phyloP scores from a whole-genome alignment of 2,888 invertebrate species.

The Leucophenga montana region DNA sequence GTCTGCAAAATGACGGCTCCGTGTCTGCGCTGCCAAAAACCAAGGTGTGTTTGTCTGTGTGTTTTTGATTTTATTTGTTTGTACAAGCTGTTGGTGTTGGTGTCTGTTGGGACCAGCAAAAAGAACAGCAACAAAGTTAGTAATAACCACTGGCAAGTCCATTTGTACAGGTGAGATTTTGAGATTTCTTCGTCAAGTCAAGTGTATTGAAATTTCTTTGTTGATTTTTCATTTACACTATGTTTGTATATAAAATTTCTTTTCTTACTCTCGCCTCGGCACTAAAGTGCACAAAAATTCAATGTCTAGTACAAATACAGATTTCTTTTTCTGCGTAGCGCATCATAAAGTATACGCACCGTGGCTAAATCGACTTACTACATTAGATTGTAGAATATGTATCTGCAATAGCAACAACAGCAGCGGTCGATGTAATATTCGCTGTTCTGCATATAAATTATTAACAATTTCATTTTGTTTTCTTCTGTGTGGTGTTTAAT shows the following conservation, averaged over 20 bases:
- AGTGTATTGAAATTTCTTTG: not conserved
- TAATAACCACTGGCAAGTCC: not conserved
- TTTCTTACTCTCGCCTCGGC: not conserved
- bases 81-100: not conserved
- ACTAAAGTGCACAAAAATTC: slow-evolving; percentile 12
- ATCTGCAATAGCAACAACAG: not conserved
- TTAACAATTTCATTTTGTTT: slow-evolving; percentile 19
- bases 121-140: too few relatives aligned
- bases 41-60: too few relatives aligned
- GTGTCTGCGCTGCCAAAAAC: too few relatives aligned
- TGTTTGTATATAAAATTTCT: too few relatives aligned
- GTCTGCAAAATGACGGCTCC: not conserved
- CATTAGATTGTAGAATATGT: not conserved
- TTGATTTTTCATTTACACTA: too few relatives aligned
- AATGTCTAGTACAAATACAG: slow-evolving; percentile 13
- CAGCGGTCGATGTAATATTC: not conserved
- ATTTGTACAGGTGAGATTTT: slow-evolving; percentile 4
- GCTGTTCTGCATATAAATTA: slow-evolving; percentile 13
- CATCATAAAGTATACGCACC: not conserved
- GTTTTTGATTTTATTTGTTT: not conserved
- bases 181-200: not conserved
- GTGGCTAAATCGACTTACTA: not conserved
- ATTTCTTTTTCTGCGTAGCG: not conserved
- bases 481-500: not conserved
- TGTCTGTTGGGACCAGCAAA: not conserved